Conservation (phyloP, 2,888 invertebrate species). For the Apamea monoglypha region DNA sequence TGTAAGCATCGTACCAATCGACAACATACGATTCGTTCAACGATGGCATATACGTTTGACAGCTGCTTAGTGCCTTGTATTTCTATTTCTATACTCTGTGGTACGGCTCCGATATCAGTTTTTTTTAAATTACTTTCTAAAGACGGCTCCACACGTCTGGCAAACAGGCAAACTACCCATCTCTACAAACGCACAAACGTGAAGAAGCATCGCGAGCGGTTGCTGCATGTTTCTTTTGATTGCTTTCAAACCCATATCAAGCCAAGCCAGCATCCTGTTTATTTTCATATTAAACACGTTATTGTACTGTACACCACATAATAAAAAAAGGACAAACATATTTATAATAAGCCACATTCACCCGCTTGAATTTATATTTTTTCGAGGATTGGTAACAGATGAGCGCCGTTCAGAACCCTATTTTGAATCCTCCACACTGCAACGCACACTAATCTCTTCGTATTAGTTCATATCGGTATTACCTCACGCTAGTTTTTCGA, state of each 20-base stretch:
- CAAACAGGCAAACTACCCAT: not conserved
- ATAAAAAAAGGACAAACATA: no score
- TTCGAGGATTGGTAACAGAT: no score
- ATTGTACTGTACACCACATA: no score
- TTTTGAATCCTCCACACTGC: no score
- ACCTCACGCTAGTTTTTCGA: no score
- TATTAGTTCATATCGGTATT: no score
- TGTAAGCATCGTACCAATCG: conserved; percentile 73
- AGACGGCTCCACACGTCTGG: not conserved
- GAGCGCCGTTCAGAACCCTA: no score
- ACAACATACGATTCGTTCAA: conserved; percentile 67
- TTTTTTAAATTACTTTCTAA: not conserved
- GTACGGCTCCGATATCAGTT: not conserved
- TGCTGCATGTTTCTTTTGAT: not conserved
- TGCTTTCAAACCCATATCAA: not conserved
- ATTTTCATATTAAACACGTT: no score
- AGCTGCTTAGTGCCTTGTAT: conserved; percentile 26
- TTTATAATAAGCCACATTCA: no score
- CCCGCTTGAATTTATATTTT: no score
- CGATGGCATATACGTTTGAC: conserved; percentile 59
- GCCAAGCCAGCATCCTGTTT: not conserved
- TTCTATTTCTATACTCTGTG: conserved; percentile 16
- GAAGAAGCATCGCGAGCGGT: not conserved
- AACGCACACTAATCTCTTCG: no score
- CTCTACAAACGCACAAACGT: not conserved